These are phyloP conservation scores for Phymorhynchus buccinoides DNA, from an alignment of 1,140 invertebrate genomes.

Conservation along the genomic window DNA sequence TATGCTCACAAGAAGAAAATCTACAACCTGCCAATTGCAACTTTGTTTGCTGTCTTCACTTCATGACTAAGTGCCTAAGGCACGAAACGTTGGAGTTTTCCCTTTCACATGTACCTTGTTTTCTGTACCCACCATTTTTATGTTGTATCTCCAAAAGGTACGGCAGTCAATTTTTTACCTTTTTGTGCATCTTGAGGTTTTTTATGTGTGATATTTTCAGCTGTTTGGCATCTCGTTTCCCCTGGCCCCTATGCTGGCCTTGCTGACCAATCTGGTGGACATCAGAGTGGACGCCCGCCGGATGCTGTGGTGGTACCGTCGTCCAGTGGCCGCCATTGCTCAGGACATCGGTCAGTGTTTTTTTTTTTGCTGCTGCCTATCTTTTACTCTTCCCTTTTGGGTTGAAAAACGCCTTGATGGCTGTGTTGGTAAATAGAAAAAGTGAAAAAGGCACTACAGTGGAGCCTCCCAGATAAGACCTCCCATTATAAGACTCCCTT, in stretches of 20 bases:
- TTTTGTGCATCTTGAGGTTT: neutral
- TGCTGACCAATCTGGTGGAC: constrained; percentile 71
- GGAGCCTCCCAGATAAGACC: too few species aligned
- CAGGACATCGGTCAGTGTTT: constrained; percentile 73
- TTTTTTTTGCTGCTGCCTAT: neutral
- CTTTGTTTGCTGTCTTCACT: too few species aligned
- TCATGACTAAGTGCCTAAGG: too few species aligned
- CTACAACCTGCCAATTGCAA: too few species aligned
- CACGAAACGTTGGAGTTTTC: too few species aligned
- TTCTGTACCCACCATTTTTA: neutral
- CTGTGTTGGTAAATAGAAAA: too few species aligned
- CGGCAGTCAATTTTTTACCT: too few species aligned
- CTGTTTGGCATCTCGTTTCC: constrained; percentile 75
- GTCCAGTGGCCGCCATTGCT: constrained; percentile 72
- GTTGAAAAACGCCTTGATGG: too few species aligned
- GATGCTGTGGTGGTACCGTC: constrained; percentile 72
- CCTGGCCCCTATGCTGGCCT: constrained; percentile 72
- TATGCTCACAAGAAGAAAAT: too few species aligned
- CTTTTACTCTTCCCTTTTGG: neutral
- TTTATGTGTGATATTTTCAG: constrained; percentile 55
- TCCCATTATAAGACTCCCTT: too few species aligned
- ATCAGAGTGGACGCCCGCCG: constrained; percentile 72
- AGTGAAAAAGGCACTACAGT: too few species aligned
- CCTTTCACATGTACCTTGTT: too few species aligned
- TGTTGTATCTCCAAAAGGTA: neutral